phyloP scores from a whole-genome alignment of 2,888 invertebrate species.

The Oithona nana region DNA sequence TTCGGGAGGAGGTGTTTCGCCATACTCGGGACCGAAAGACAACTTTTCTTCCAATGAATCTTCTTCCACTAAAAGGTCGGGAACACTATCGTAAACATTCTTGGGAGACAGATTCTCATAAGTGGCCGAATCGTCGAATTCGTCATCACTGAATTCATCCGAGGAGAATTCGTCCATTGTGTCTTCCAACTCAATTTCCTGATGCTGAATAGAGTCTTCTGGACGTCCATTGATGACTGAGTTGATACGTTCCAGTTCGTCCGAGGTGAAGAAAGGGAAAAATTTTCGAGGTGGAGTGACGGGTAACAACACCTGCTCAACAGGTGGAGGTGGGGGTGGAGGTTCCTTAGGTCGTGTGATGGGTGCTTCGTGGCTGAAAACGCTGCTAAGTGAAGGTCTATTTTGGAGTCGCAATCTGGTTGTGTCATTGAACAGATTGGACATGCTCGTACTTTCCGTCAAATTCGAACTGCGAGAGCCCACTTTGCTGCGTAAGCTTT shows the following conservation, averaged over 20 bases:
- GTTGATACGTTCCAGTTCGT: not conserved
- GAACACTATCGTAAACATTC: not conserved
- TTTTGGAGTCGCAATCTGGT: slow-evolving; percentile 3
- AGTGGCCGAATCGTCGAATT: not conserved
- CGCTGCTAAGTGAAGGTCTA: not conserved
- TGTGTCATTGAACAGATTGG: slow-evolving; percentile 4
- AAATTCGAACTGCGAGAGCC: too few species aligned
- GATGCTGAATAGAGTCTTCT: too few species aligned
- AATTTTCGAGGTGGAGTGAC: not conserved
- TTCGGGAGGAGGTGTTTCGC: not conserved
- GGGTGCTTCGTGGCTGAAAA: slow-evolving; percentile 2
- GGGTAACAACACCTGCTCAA: not conserved
- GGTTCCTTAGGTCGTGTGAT: slow-evolving; percentile 10
- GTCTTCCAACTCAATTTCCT: not conserved
- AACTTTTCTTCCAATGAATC: not conserved
- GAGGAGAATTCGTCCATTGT: slow-evolving; percentile 4
- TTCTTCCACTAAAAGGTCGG: not conserved
- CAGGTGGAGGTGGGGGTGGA: slow-evolving; percentile 13
- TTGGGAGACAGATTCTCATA: not conserved
- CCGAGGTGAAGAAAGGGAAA: not conserved
- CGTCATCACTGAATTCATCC: slow-evolving; percentile 13
- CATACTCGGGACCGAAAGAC: not conserved
- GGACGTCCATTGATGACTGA: not conserved
- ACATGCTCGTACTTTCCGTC: not conserved
- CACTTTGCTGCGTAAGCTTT: not conserved